A percentile compares a stretch with the other conserved stretches of the same genome.
phyloP scores from a whole-genome alignment of 2,797 vertebrate genomes.

The Melanotaenia pygmaea region DNA sequence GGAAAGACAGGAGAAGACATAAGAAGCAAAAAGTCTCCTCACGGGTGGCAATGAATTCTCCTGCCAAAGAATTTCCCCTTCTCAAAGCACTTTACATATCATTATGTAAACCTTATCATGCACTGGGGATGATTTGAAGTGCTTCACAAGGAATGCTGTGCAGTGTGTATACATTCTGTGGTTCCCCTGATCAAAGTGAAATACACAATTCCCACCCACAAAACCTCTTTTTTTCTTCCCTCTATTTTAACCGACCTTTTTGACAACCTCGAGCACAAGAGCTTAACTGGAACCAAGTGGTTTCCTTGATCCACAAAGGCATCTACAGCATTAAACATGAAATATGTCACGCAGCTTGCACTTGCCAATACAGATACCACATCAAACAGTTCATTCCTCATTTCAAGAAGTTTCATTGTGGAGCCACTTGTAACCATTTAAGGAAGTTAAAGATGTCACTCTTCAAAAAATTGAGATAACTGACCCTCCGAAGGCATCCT shows the following conservation, averaged over 20 bases:
- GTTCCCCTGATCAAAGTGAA: constrained; percentile 77
- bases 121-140: constrained; percentile 72
- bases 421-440: constrained; percentile 66
- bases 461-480: constrained; percentile 5
- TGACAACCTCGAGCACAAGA: constrained; percentile 69
- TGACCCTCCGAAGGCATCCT: background rate
- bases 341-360: constrained; percentile 64
- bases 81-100: constrained; percentile 74
- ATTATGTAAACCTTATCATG: constrained; percentile 77
- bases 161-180: constrained; percentile 62
- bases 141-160: constrained; percentile 61
- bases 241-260: constrained; percentile 54
- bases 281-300: constrained; percentile 73
- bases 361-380: constrained; percentile 64
- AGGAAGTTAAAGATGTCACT: constrained; percentile 30
- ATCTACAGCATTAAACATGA: constrained; percentile 58
- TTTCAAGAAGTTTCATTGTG: constrained; percentile 45
- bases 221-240: constrained; percentile 45
- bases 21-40: constrained; percentile 59
- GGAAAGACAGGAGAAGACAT: constrained; percentile 28
- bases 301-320: constrained; percentile 64
- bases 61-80: constrained; percentile 70
- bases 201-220: constrained; percentile 67
- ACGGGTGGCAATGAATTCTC: constrained; percentile 71
- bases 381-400: constrained; percentile 56